Evolutionary conservation across 2,797 vertebrate genomes (phyloP).

Genomic region (Sebastes reedi): DNA sequence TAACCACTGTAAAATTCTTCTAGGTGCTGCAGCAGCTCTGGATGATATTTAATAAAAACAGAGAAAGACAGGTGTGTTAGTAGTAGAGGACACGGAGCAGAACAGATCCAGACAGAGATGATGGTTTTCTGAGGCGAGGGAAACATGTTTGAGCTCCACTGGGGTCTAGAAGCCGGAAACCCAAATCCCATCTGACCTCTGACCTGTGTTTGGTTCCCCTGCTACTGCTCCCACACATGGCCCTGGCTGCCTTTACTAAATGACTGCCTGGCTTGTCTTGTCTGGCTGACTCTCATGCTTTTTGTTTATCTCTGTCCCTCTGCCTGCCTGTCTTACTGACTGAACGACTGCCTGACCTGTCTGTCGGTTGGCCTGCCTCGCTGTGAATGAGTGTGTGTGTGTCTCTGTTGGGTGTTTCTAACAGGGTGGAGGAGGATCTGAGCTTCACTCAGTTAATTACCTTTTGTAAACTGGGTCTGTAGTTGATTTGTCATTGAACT

Average conservation of each 20-base stretch:
- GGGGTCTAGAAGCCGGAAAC: constrained; percentile 76
- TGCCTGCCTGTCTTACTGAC: not conserved
- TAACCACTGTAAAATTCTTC: not conserved
- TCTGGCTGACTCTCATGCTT: constrained; percentile 19
- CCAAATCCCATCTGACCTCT: constrained; percentile 78
- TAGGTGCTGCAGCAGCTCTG: not conserved
- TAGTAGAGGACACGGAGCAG: constrained; percentile 20
- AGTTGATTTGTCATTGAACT: not conserved
- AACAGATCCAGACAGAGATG: constrained; percentile 34
- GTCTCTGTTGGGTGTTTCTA: not conserved
- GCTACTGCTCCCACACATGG: constrained; percentile 78
- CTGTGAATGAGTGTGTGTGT: not conserved
- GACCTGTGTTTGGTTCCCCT: constrained; percentile 66
- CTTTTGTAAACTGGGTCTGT: not conserved
- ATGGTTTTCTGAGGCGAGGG: constrained; percentile 55
- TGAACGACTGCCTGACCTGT: not conserved
- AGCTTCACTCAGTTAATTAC: not conserved
- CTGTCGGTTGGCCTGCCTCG: not conserved
- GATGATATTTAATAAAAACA: constrained; percentile 13
- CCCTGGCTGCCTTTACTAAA: constrained; percentile 41
- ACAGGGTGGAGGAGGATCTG: not conserved
- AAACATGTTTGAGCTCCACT: constrained; percentile 65
- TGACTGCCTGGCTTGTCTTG: constrained; percentile 40
- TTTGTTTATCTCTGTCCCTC: constrained; percentile 32
- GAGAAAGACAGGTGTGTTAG: constrained; percentile 42